Evolutionary conservation across 2,888 invertebrate species (phyloP), one percentile per base, ranked within the genome.

Genomic region (Charanyca ferruginea): DNA sequence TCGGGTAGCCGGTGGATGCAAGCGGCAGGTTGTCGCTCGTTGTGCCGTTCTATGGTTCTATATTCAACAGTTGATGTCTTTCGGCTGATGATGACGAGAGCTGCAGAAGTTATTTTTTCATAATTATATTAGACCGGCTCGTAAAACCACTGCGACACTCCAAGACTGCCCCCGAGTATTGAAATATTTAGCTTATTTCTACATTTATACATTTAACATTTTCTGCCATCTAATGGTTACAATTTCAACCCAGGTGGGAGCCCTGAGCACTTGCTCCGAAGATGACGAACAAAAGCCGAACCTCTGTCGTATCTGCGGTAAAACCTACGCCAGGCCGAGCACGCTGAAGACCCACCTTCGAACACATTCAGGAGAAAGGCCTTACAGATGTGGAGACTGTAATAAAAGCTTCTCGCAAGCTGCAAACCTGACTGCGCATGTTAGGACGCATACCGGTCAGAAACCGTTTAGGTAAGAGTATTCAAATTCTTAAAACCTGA

Each of bases 321-420:
- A 99, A 95, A 99, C 99, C 0, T 98, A 99, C 94, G 99, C 99
- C 0, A 96, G 99, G 4, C 99, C 99, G 0, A 99, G 98, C 92
- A 99, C 99, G 0, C 95, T 99, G 73, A 99, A 99, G 96, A 99
- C 99, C 0, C 99, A 99, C 92, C 96, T 99, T 64, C 96, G 99
- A 60, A 99, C 99, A 0, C 99, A 99, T 91, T 98, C 98, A 3
- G 99, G 99, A 0, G 99, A 99, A 91, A 97, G 99, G 83, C 99
- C 99, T 0, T 95, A 98, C 92, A 96, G 98, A 64, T 99, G 99
- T 90, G 97, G 98, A 55, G 99, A 99, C 87, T 99, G 99, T 94
- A 98, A 98, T 91, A 99, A 99, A 93, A 98, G 99, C 80, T 99
- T 99, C 94, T 98, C 98, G 53, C 99, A 99, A 94, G 99, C 99